phyloP scores from a whole-genome alignment of 2,797 vertebrate species.

The Sorex maritimensis region DNA sequence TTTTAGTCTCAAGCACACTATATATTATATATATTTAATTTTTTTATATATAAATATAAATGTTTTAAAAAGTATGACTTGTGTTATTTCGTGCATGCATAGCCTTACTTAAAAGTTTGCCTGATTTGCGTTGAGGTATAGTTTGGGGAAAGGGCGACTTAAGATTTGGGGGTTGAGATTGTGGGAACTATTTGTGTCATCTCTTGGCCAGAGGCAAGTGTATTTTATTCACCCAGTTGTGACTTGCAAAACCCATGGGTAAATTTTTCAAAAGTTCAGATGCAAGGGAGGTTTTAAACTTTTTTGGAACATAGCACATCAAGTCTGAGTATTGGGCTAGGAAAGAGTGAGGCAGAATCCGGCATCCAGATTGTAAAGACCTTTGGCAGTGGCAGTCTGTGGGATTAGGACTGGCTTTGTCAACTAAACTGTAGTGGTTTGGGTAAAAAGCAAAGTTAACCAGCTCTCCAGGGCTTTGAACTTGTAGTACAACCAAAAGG shows the following conservation, averaged over 20 bases:
- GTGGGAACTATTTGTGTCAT: neutral
- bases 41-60: conserved; percentile 92
- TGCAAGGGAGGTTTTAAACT: neutral
- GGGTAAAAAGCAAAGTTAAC: neutral
- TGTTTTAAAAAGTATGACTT: conserved; percentile 87
- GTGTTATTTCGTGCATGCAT: conserved; percentile 69
- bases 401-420: neutral
- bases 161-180: neutral
- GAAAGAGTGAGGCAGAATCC: neutral
- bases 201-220: neutral
- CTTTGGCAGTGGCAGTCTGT: neutral
- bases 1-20: conserved; percentile 92
- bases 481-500: neutral
- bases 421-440: conserved; percentile 5
- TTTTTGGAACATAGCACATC: neutral
- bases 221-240: neutral
- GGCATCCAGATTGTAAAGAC: neutral
- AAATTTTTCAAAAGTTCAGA: neutral
- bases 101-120: conserved; percentile 1
- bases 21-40: conserved; percentile 93
- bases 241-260: neutral
- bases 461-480: neutral
- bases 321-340: neutral
- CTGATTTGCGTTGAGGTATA: neutral
- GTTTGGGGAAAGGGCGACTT: neutral